Percentiles rank a stretch among this genome's conserved stretches.
These are phyloP conservation scores for Pluvianellus socialis DNA, from an alignment of 2,113 vertebrate genomes.

Conservation along the genomic window DNA sequence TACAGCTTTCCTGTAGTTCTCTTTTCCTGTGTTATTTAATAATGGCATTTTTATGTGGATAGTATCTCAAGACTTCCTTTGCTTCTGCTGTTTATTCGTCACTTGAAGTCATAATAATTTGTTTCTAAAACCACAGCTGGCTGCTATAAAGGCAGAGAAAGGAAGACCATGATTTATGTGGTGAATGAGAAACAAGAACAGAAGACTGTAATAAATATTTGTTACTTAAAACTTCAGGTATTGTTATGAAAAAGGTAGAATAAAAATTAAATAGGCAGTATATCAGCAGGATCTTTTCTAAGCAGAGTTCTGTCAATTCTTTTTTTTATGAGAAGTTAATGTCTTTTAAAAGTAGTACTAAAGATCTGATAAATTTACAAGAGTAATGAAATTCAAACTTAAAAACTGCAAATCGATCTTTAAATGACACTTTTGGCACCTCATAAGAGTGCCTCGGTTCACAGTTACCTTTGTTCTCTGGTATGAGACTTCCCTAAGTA, in stretches of 20 bases:
- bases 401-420: background rate
- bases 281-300: constrained; percentile 38
- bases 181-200: constrained; percentile 6
- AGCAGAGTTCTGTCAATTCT: background rate
- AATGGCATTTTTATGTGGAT: constrained; percentile 19
- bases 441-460: background rate
- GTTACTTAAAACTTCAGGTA: constrained; percentile 17
- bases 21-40: background rate
- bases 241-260: constrained; percentile 31
- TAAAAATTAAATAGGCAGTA: constrained; percentile 42
- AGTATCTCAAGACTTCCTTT: constrained; percentile 25
- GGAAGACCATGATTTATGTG: constrained; percentile 41
- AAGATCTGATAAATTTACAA: background rate
- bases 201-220: constrained; percentile 27
- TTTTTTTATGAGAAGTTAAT: background rate
- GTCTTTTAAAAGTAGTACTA: background rate
- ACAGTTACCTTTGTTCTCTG: background rate
- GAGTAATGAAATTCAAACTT: constrained; percentile 25
- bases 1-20: background rate
- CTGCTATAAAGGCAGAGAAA: constrained; percentile 37
- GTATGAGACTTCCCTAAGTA: background rate
- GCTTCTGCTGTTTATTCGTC: constrained; percentile 35
- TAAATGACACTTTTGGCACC: constrained; percentile 16
- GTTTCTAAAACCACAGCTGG: constrained; percentile 47
- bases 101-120: constrained; percentile 39